Evolutionary conservation across 2,797 vertebrate species (phyloP).

Genomic region (Brachymystax lenok): DNA sequence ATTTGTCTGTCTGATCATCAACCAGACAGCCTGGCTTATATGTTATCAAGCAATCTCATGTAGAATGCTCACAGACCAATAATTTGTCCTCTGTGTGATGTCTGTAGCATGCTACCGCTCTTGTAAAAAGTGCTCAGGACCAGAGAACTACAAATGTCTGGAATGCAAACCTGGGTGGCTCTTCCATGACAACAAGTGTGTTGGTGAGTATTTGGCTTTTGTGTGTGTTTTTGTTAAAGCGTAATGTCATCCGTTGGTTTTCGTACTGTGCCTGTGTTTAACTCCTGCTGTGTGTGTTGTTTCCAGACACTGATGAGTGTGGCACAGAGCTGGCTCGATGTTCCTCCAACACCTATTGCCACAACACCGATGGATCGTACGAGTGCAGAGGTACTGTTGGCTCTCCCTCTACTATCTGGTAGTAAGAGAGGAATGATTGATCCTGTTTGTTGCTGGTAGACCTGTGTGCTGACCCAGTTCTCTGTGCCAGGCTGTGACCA

Average conservation of each 20-base stretch:
- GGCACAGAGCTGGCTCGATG: constrained; percentile 91
- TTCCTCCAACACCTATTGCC: constrained; percentile 89
- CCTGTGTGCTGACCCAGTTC: not conserved
- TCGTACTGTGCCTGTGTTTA: not conserved
- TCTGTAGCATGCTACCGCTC: constrained; percentile 88
- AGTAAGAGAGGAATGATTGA: not conserved
- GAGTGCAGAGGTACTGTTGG: constrained; percentile 88
- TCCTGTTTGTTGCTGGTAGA: not conserved
- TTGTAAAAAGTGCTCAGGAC: constrained; percentile 87
- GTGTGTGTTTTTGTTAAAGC: too few species aligned
- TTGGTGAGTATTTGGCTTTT: constrained; percentile 82
- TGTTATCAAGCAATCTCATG: not conserved
- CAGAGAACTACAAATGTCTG: constrained; percentile 87
- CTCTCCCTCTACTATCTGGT: not conserved
- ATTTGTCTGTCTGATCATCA: not conserved
- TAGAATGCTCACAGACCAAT: not conserved
- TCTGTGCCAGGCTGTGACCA: constrained; percentile 86
- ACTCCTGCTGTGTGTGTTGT: not conserved
- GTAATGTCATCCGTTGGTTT: too few species aligned
- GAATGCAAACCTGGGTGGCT: constrained; percentile 93
- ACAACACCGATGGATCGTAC: constrained; percentile 94
- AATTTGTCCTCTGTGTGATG: constrained; percentile 4
- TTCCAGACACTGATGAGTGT: constrained; percentile 91
- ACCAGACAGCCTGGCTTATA: too few species aligned
- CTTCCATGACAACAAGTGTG: constrained; percentile 91